phyloP scores from a whole-genome alignment of 1,140 invertebrate species.

The Ectropis grisescens region DNA sequence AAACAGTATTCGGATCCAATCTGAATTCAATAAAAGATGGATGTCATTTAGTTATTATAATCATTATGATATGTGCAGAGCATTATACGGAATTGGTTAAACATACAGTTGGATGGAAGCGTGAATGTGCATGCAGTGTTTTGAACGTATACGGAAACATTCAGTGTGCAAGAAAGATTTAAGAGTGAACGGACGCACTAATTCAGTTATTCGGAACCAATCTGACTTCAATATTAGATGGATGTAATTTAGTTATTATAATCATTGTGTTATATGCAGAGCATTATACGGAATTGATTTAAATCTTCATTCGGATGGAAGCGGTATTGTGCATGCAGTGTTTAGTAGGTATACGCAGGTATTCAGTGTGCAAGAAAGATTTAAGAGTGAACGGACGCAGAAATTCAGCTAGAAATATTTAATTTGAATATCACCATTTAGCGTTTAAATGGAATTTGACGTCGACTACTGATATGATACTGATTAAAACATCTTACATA shows the following conservation, averaged over 20 bases:
- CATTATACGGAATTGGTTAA: constrained; percentile 9
- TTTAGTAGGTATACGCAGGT: constrained; percentile 3
- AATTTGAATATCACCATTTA: constrained; percentile 2
- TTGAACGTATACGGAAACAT: constrained; percentile 2
- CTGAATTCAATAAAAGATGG: too few species aligned
- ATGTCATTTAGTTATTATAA: too few species aligned
- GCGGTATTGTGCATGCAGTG: constrained; percentile 6
- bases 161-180: constrained; percentile 8
- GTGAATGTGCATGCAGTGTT: constrained; percentile 7
- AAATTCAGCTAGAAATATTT: constrained; percentile 6
- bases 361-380: constrained; percentile 8
- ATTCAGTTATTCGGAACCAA: constrained; percentile 8
- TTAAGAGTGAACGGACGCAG: constrained; percentile 6
- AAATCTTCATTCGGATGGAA: constrained; percentile 4
- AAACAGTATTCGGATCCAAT: too few species aligned
- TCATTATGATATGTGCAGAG: too few species aligned
- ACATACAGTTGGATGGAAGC: constrained; percentile 5
- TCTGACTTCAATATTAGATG: constrained; percentile 7
- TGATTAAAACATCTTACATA: neutral
- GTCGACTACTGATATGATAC: neutral
- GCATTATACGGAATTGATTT: constrained; percentile 9
- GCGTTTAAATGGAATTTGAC: neutral
- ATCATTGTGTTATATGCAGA: constrained; percentile 7
- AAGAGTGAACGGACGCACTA: constrained; percentile 6
- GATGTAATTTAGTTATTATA: constrained; percentile 7